Percentiles rank a stretch among this genome's conserved stretches.
Evolutionary conservation across 2,797 vertebrate genomes (phyloP).

Genomic region (Ctenopoma kingsleyae): DNA sequence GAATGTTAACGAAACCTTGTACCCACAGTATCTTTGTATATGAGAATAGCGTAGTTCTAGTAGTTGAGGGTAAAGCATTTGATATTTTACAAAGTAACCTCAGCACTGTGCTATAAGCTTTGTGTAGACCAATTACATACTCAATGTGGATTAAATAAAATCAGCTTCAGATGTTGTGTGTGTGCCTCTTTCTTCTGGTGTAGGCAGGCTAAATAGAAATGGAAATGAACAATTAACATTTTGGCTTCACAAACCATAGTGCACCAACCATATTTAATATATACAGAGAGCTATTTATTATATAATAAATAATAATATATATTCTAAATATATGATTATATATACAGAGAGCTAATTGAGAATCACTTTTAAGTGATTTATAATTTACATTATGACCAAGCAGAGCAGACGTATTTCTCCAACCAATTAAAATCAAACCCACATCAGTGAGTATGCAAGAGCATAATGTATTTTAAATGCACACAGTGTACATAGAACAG

Average conservation of each 20-base stretch:
- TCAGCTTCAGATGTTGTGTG: slow-evolving; percentile 1
- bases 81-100: slow-evolving; percentile 19
- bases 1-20: slow-evolving; percentile 55
- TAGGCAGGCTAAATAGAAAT: no score
- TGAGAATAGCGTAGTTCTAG: slow-evolving; percentile 6
- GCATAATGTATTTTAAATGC: no score
- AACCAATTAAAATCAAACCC: no score
- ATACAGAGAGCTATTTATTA: background rate
- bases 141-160: slow-evolving; percentile 35
- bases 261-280: background rate
- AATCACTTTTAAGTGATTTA: no score
- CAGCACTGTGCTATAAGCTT: slow-evolving; percentile 49
- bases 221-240: no score
- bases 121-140: slow-evolving; percentile 15
- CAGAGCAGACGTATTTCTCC: no score
- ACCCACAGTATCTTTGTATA: slow-evolving; percentile 19
- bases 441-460: no score
- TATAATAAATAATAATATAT: no score
- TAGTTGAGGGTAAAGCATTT: background rate
- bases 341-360: background rate
- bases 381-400: no score
- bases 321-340: no score
- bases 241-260: background rate
- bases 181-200: background rate
- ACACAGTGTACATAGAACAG: no score